A percentile compares a stretch with the other conserved stretches of the same genome.
Evolutionary conservation across 1,140 invertebrate species (phyloP).

Genomic region (Spodoptera litura): DNA sequence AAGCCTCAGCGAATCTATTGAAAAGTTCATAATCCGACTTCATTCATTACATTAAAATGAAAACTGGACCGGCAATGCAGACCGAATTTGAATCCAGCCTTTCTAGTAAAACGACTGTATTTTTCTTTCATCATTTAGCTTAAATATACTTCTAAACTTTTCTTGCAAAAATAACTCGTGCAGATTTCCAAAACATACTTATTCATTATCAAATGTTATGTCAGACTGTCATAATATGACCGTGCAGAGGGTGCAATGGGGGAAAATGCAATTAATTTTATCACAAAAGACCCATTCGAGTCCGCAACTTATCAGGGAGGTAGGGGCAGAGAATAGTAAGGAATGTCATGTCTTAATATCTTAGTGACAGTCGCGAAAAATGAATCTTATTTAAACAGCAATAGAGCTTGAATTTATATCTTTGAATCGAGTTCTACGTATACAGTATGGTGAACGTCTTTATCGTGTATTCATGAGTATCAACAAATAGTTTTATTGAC

Average conservation of each 20-base stretch:
- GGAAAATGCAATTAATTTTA: constrained; percentile 81
- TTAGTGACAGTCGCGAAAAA: constrained; percentile 10
- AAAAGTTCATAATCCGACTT: background rate
- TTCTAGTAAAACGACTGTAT: background rate
- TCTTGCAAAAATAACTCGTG: constrained; percentile 14
- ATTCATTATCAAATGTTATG: constrained; percentile 55
- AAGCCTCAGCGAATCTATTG: background rate
- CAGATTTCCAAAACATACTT: background rate
- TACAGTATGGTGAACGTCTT: background rate
- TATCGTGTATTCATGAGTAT: background rate
- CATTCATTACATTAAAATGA: constrained; percentile 6
- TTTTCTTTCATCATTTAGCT: constrained; percentile 6
- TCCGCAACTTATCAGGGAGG: constrained; percentile 50
- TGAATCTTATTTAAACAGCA: constrained; percentile 15
- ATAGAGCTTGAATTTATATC: constrained; percentile 15
- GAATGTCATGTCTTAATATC: constrained; percentile 53
- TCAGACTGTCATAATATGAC: constrained; percentile 58
- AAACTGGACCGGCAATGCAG: background rate
- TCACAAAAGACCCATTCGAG: constrained; percentile 70
- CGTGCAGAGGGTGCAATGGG: constrained; percentile 61
- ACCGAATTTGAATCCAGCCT: constrained; percentile 2
- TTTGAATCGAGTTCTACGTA: background rate
- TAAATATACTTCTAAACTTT: background rate
- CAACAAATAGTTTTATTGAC: constrained; percentile 43
- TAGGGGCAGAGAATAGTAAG: constrained; percentile 61